Conservation (phyloP, 2,888 invertebrate genomes). For the Pseudeuparius sepicola region DNA sequence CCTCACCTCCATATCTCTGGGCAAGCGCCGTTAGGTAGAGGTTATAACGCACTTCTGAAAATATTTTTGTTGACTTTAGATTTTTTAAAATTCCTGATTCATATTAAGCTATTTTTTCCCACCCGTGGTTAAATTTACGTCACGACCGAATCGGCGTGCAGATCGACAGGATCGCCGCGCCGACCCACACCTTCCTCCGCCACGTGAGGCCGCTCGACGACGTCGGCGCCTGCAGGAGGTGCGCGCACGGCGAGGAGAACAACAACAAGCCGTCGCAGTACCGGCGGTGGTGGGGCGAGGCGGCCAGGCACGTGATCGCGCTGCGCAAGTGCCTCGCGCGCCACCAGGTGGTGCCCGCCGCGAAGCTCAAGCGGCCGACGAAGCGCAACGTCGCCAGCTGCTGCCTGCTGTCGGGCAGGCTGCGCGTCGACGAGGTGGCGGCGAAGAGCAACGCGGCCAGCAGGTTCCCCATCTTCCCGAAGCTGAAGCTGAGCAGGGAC, state of each 20-base stretch:
- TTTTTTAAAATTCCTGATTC: no score
- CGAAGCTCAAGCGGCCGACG: conserved; percentile 22
- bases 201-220: conserved; percentile 36
- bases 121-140: no score
- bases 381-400: conserved; percentile 28
- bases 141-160: conserved; percentile 32
- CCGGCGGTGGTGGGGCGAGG: conserved; percentile 37
- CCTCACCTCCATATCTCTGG: no score
- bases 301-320: conserved; percentile 33
- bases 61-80: no score
- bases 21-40: no score
- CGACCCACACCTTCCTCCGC: conserved; percentile 53
- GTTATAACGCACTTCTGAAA: no score
- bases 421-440: conserved; percentile 34
- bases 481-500: conserved; percentile 32
- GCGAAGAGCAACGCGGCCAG: conserved; percentile 27
- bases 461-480: conserved; percentile 34
- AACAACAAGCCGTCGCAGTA: conserved; percentile 27
- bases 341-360: conserved; percentile 32
- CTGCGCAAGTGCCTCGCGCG: conserved; percentile 31
- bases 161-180: conserved; percentile 56
- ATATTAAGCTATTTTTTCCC: no score
- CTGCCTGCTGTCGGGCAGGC: conserved; percentile 8
- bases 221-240: conserved; percentile 24
- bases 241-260: conserved; percentile 17